Percentiles rank a stretch among this genome's conserved stretches.
Conservation (phyloP, 2,113 vertebrate species). For the Antidorcas marsupialis region DNA sequence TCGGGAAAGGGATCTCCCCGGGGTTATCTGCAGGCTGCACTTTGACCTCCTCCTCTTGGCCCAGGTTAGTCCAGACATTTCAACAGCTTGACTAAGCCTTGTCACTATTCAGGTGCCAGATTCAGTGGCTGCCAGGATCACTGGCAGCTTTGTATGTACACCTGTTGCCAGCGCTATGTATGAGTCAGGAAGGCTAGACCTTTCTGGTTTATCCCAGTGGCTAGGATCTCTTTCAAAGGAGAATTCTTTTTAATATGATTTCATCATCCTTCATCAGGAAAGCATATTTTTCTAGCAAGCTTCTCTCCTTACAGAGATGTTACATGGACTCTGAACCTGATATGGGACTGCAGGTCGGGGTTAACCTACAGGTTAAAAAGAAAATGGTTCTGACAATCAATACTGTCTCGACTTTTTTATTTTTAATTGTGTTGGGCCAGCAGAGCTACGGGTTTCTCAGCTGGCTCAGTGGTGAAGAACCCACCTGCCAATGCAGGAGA, state of each 20-base stretch:
- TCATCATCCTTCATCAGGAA: neutral
- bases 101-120: slow-evolving; percentile 44
- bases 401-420: neutral
- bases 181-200: slow-evolving; percentile 21
- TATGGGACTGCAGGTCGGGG: neutral
- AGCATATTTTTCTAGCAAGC: neutral
- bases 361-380: neutral
- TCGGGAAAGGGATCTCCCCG: slow-evolving; percentile 48
- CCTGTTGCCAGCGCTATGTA: slow-evolving; percentile 48
- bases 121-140: slow-evolving; percentile 39
- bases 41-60: slow-evolving; percentile 59
- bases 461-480: neutral
- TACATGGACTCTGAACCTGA: neutral
- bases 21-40: slow-evolving; percentile 42
- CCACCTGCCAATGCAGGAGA: neutral
- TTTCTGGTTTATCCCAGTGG: neutral
- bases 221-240: slow-evolving; percentile 27
- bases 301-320: slow-evolving; percentile 4
- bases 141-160: slow-evolving; percentile 41
- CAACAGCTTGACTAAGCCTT: slow-evolving; percentile 67
- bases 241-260: slow-evolving; percentile 45
- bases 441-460: neutral
- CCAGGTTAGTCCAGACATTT: slow-evolving; percentile 61
- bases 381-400: neutral
- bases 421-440: neutral